Base-by-base conservation (phyloP, 1,140 invertebrate genomes). In the Cardiocondyla obscurior region DNA sequence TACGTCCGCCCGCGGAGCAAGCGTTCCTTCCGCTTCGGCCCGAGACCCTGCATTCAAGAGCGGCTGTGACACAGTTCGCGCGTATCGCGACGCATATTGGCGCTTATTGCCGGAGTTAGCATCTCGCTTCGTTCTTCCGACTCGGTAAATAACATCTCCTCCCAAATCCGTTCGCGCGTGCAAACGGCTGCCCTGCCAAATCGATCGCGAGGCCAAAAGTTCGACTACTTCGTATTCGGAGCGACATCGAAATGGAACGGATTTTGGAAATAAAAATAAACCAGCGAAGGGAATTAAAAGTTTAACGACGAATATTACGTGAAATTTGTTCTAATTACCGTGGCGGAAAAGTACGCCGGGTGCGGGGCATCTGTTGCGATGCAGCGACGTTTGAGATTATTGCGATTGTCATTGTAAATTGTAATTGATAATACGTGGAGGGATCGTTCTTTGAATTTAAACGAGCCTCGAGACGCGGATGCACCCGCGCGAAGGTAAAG, bases 41-140 rank as follows among this genome's bases (percentile, higher is more conserved):
- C 83, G 73, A 62, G 83, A 77, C 69, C 69, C 42, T 49, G 83
- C 70, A 85, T 83, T 83, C 81, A 60, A 46, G 82, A 79, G 74
- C 25, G 49, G 60, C 64, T 51, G 57, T 67, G 82, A 84, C 83
- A 85, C 82, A 83, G 81, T 85, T 83, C 58, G 83, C 83, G 49
- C 49, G 72, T 58, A 49, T 62, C 22, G 42, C 65, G 57, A 42
- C 30, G 57, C 36, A 44, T 81, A 83, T 74, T 72, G 81, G 81
- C 57, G 42, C 69, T 67, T 85, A 85, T 84, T 44, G 51, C 44
- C 39, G 39, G 12, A 57, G 39, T 44, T 28, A 46, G 39, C 19
- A 28, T 74, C 70, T 60, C 36, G 70, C 30, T 49, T 33, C 28
- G 53, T 30, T 22, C 28, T 10, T 36, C 42, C 22, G 30, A 33